These are phyloP conservation scores for Percina caprodes DNA, from an alignment of 2,113 vertebrate genomes.

Conservation along the genomic window DNA sequence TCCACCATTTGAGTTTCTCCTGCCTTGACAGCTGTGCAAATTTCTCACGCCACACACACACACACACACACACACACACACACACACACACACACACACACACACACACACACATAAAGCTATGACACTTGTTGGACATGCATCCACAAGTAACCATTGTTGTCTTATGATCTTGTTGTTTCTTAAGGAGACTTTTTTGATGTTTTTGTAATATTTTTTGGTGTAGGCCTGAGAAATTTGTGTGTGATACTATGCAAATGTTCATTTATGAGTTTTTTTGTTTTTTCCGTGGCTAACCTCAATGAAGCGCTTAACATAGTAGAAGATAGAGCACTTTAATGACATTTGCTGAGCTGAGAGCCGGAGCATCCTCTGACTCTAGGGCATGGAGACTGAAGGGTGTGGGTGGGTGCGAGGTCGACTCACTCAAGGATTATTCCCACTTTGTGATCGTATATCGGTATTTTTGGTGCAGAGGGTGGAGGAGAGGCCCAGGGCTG, in stretches of 20 bases:
- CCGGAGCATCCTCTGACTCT: slow-evolving; percentile 28
- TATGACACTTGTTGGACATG: slow-evolving; percentile 39
- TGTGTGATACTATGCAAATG: slow-evolving; percentile 37
- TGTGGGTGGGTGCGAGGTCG: slow-evolving; percentile 23
- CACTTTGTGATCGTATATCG: slow-evolving; percentile 43
- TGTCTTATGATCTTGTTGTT: slow-evolving; percentile 28
- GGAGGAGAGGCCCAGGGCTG: slow-evolving; percentile 58
- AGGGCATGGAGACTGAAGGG: neutral
- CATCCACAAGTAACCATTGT: slow-evolving; percentile 30
- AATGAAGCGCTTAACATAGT: slow-evolving; percentile 49
- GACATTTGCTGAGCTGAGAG: slow-evolving; percentile 43
- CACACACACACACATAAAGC: neutral
- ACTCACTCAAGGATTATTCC: slow-evolving; percentile 41
- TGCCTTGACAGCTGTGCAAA: slow-evolving; percentile 57
- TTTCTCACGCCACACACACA: slow-evolving; percentile 42
- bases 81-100: slow-evolving; percentile 22
- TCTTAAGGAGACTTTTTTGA: slow-evolving; percentile 13
- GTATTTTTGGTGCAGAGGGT: slow-evolving; percentile 64
- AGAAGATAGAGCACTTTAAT: slow-evolving; percentile 71
- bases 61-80: neutral
- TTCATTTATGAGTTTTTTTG: slow-evolving; percentile 8
- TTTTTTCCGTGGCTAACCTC: slow-evolving; percentile 46
- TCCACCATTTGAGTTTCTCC: slow-evolving; percentile 42
- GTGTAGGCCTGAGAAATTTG: slow-evolving; percentile 18
- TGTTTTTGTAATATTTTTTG: neutral